Percentiles rank a stretch among this genome's conserved stretches.
Evolutionary conservation across 2,888 invertebrate species (phyloP).

Genomic region (Orthonevra nobilis): DNA sequence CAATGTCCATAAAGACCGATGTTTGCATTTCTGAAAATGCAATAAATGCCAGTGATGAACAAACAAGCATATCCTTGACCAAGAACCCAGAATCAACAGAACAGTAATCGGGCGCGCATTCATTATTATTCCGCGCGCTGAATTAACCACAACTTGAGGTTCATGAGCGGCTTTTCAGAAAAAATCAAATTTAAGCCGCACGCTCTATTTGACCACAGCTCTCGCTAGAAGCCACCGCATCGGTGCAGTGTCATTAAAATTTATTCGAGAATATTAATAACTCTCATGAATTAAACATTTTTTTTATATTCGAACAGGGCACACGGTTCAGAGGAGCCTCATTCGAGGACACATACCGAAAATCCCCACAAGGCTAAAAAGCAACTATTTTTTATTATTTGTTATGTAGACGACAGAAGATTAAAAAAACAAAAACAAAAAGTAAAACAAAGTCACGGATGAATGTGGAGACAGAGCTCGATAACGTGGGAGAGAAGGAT

Average conservation of each 20-base stretch:
- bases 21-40: constrained; percentile 47
- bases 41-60: constrained; percentile 51
- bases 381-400: too few relatives aligned
- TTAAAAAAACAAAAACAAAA: too few relatives aligned
- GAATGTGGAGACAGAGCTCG: constrained; percentile 41
- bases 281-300: constrained; percentile 67
- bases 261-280: constrained; percentile 65
- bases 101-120: constrained; percentile 26
- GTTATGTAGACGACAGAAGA: too few relatives aligned
- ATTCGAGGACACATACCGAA: constrained; percentile 25
- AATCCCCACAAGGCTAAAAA: constrained; percentile 32
- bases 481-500: constrained; percentile 56
- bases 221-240: constrained; percentile 21
- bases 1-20: constrained; percentile 41
- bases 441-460: too few relatives aligned
- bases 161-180: constrained; percentile 18
- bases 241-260: constrained; percentile 31
- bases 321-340: not conserved
- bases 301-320: constrained; percentile 51
- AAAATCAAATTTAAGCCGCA: constrained; percentile 56
- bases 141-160: constrained; percentile 17
- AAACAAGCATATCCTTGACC: constrained; percentile 63
- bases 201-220: constrained; percentile 45
- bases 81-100: constrained; percentile 22
- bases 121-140: constrained; percentile 54